A percentile compares a stretch with the other conserved stretches of the same genome.
phyloP scores from a whole-genome alignment of 2,113 vertebrate species.

The Hemiprocne comata region DNA sequence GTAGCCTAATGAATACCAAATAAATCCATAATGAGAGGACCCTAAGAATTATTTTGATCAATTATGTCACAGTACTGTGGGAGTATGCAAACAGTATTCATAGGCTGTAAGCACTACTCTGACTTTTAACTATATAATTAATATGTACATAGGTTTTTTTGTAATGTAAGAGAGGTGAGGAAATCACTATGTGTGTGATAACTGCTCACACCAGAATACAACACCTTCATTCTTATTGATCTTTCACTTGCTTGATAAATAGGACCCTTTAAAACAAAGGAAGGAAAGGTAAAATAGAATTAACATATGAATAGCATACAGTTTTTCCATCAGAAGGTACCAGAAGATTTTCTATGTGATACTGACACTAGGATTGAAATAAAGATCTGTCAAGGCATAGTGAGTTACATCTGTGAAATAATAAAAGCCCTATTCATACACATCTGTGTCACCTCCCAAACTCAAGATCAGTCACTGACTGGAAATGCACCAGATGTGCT shows the following conservation, averaged over 20 bases:
- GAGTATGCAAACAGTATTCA: not conserved
- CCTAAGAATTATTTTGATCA: constrained; percentile 48
- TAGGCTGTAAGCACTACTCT: not conserved
- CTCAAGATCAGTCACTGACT: not conserved
- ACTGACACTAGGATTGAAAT: not conserved
- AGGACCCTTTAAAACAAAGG: not conserved
- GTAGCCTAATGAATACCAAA: constrained; percentile 47
- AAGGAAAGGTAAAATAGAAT: not conserved
- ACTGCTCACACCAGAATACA: not conserved
- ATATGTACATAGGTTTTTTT: not conserved
- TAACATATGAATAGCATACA: not conserved
- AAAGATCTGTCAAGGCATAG: not conserved
- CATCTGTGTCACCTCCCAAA: not conserved
- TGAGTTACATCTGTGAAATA: not conserved
- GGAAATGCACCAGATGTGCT: not conserved
- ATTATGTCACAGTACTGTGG: constrained; percentile 10
- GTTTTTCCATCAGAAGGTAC: not conserved
- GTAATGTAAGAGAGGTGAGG: not conserved
- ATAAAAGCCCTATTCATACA: not conserved
- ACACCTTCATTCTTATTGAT: not conserved
- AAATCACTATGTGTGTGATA: not conserved
- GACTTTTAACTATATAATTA: constrained; percentile 17
- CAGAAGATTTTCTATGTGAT: not conserved
- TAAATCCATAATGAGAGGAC: not conserved
- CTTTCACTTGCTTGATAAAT: not conserved